Conservation (phyloP, 2,797 vertebrate species). For the Falco cherrug region DNA sequence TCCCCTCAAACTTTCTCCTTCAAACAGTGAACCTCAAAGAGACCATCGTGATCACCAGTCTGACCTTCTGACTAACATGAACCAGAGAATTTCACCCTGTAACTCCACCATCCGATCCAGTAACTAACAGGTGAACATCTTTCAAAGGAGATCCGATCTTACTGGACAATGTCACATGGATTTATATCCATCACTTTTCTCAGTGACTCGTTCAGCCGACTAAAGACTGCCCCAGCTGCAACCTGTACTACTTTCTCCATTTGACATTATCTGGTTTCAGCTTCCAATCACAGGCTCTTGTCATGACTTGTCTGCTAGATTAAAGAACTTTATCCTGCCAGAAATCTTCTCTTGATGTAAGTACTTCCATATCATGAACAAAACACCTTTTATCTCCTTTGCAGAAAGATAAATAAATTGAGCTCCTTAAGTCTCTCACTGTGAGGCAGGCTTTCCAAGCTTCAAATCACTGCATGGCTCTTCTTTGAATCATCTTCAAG, state of each 20-base stretch:
- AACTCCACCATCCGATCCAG: not conserved
- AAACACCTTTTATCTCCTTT: slow-evolving; percentile 55
- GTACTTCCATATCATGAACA: slow-evolving; percentile 45
- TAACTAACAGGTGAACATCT: slow-evolving; percentile 7
- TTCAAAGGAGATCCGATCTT: not conserved
- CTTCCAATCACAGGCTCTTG: slow-evolving; percentile 32
- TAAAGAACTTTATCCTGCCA: slow-evolving; percentile 41
- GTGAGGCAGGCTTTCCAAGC: slow-evolving; percentile 19
- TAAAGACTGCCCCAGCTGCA: not conserved
- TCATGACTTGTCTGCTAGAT: slow-evolving; percentile 30
- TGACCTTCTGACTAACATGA: not conserved
- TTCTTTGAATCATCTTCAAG: slow-evolving; percentile 26
- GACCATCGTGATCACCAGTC: not conserved
- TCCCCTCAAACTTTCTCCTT: not conserved
- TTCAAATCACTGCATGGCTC: slow-evolving; percentile 10
- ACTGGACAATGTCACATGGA: not conserved
- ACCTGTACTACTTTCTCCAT: slow-evolving; percentile 11
- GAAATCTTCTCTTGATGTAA: slow-evolving; percentile 53
- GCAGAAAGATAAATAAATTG: slow-evolving; percentile 58
- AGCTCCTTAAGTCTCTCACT: slow-evolving; percentile 48
- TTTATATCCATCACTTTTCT: not conserved
- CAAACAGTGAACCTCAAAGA: not conserved
- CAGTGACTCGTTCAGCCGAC: slow-evolving; percentile 1
- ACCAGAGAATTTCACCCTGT: not conserved
- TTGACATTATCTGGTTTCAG: slow-evolving; percentile 41